phyloP scores from a whole-genome alignment of 1,140 invertebrate species.

The Campoletis sonorensis region DNA sequence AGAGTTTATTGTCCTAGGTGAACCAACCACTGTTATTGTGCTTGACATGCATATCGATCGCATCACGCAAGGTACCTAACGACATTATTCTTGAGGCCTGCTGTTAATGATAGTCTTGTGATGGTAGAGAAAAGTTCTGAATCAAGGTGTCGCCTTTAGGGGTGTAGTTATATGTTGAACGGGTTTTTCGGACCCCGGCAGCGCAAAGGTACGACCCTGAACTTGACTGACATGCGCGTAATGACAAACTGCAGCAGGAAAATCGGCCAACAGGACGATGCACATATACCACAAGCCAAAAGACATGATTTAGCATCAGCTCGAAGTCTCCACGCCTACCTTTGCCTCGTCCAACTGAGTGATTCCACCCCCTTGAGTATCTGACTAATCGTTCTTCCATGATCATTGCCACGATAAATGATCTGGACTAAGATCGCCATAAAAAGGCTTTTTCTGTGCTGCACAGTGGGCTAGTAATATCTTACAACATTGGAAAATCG shows the following conservation, averaged over 20 bases:
- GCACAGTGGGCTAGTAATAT: not conserved
- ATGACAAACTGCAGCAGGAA: constrained; percentile 62
- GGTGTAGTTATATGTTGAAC: constrained; percentile 63
- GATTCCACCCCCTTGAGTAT: constrained; percentile 11
- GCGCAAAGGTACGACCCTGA: constrained; percentile 53
- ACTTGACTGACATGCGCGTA: constrained; percentile 73
- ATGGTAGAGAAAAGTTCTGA: constrained; percentile 17
- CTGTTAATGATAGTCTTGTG: constrained; percentile 70
- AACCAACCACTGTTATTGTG: not conserved
- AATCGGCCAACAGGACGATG: not conserved
- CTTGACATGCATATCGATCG: not conserved
- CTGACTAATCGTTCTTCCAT: constrained; percentile 30
- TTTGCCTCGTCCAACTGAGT: not conserved
- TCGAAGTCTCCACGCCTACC: constrained; percentile 23
- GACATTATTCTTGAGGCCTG: constrained; percentile 41
- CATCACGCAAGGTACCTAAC: not conserved
- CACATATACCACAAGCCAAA: not conserved
- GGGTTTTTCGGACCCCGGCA: constrained; percentile 61
- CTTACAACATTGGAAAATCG: not conserved
- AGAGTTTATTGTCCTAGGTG: constrained; percentile 18
- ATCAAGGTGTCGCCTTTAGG: constrained; percentile 54
- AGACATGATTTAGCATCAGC: not conserved
- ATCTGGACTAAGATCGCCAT: constrained; percentile 18
- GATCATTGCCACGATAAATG: constrained; percentile 36
- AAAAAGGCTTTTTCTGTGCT: not conserved